Base-by-base conservation (phyloP, 2,113 vertebrate species). In the Cercocebus atys region DNA sequence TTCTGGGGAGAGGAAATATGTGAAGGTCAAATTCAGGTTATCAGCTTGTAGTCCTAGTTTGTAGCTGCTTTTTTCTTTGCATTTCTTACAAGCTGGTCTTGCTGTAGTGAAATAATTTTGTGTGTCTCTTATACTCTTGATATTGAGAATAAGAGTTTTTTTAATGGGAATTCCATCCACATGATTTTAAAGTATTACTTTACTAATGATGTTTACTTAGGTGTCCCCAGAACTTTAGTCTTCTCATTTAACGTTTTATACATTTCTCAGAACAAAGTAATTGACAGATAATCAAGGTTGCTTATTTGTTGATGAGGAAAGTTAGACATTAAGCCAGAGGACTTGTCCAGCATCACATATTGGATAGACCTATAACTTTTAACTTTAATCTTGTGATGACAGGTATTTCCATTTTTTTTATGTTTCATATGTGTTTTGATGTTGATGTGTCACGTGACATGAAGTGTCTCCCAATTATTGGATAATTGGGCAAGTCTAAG, bases 41-140 rank as follows among this genome's bases (percentile, higher is more conserved):
- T 20, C 45, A 78, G 23, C 30, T 86, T 61, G 35, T 12, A 38
- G 64, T 55, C 61, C 79, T 82, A 25, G 6, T 70, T 85, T 64
- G 52, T 45, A 78, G 43, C 23, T 59, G 25, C 27, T 83, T 83
- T 95, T 85, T 73, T 64, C 4, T 55, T 43, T 85, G 79, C 25
- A 35, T 82, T 88, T 61, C 30, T 79, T 79, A 17, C 11, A 68
- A 22, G 40, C 84, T 95, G 10, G 75, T 78, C 55, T 93, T 93
- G 92, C 43, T 81, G 6, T 72, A 94, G 66, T 85, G 90, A 92
- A 97, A 64, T 93, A 79, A 83, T 93, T n/a, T 38, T 81, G 7
- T 87, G 32, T 72, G 30, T 93, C 47, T 89, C 70, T 78, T 52
- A 87, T 61, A 30, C 72, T 78, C 25, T 88, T 90, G 59, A 45